These are phyloP conservation scores for Melipona beecheii DNA, from an alignment of 2,888 invertebrate genomes.

Conservation along the genomic window DNA sequence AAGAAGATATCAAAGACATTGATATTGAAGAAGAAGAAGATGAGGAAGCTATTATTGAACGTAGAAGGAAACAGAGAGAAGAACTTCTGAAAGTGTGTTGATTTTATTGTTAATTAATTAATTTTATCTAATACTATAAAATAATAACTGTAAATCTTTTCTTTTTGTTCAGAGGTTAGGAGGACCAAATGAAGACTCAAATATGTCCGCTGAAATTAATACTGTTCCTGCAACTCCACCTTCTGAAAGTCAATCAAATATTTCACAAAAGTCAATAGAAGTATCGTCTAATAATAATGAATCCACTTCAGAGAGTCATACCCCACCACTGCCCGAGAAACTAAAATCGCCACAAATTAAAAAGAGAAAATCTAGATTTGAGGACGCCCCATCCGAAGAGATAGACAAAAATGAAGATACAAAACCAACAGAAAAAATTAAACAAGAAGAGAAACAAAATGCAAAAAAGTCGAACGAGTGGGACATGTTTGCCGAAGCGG, in stretches of 20 bases:
- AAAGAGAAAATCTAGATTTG: conserved; percentile 77
- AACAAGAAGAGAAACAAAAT: conserved; percentile 79
- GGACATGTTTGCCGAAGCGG: conserved; percentile 97
- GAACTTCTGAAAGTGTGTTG: conserved; percentile 91
- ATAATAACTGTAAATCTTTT: background rate
- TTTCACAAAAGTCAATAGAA: conserved; percentile 77
- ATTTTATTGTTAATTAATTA: background rate
- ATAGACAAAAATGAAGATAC: conserved; percentile 71
- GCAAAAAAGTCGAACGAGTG: conserved; percentile 88
- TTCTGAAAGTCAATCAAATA: conserved; percentile 70
- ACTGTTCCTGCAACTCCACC: conserved; percentile 70
- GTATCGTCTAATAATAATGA: conserved; percentile 80
- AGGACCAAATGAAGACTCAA: conserved; percentile 86
- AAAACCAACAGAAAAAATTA: conserved; percentile 75
- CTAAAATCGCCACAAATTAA: conserved; percentile 75
- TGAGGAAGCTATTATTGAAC: conserved; percentile 96
- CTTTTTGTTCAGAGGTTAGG: conserved; percentile 85
- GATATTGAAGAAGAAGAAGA: conserved; percentile 95
- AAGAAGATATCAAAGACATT: conserved; percentile 88
- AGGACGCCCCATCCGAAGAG: conserved; percentile 73
- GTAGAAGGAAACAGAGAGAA: conserved; percentile 93
- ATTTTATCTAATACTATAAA: background rate
- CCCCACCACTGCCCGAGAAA: conserved; percentile 80
- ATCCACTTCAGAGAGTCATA: conserved; percentile 80
- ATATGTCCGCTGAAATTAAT: conserved; percentile 78